Conservation (phyloP, 2,113 vertebrate genomes). For the Eleginops maclovinus region DNA sequence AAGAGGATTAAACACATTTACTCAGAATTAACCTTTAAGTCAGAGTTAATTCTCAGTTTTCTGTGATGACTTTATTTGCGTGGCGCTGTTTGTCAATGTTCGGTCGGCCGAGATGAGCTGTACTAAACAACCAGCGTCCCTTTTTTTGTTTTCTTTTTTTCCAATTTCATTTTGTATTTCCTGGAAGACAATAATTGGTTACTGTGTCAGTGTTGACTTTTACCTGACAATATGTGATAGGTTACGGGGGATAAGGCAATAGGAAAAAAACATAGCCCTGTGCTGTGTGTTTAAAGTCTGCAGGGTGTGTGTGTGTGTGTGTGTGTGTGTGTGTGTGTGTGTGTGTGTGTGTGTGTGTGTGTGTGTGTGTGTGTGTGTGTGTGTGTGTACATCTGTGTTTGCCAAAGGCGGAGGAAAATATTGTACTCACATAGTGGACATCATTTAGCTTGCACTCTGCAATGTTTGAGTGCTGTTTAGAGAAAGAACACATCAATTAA, state of each 20-base stretch:
- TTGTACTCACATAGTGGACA: constrained; percentile 44
- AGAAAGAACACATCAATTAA: constrained; percentile 33
- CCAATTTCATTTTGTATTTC: constrained; percentile 60
- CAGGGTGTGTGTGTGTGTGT: not conserved
- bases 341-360: constrained; percentile 17
- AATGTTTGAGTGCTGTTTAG: constrained; percentile 48
- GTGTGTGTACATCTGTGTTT: constrained; percentile 36
- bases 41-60: constrained; percentile 5
- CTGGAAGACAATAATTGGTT: constrained; percentile 72
- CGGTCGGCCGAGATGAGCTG: constrained; percentile 44
- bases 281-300: not conserved
- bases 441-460: constrained; percentile 25
- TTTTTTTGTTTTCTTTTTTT: constrained; percentile 42
- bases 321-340: not conserved
- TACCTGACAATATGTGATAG: constrained; percentile 53
- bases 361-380: constrained; percentile 21
- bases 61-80: constrained; percentile 10
- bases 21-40: not conserved
- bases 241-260: constrained; percentile 49
- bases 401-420: constrained; percentile 37
- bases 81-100: constrained; percentile 61
- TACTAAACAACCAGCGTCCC: constrained; percentile 1
- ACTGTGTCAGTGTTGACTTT: constrained; percentile 72
- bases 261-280: constrained; percentile 27
- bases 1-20: not conserved